These are phyloP conservation scores for Sipha maydis DNA, from an alignment of 2,888 invertebrate species.

Conservation along the genomic window DNA sequence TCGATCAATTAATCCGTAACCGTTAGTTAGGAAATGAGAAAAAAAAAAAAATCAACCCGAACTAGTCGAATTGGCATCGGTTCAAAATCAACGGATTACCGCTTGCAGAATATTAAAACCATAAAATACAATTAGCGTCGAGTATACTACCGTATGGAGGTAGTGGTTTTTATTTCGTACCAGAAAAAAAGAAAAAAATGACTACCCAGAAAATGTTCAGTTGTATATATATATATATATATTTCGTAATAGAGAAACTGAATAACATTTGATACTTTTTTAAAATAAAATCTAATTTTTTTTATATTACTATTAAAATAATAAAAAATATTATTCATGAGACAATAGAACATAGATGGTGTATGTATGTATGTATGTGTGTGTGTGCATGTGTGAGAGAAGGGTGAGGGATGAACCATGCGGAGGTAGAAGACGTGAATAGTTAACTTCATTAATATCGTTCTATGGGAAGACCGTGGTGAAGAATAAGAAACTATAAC, in stretches of 20 bases:
- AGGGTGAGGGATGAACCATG: too few relatives aligned
- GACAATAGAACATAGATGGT: too few relatives aligned
- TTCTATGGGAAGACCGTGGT: too few relatives aligned
- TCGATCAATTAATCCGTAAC: constrained; percentile 24
- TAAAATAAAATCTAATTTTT: neutral
- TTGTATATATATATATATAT: neutral
- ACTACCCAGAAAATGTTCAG: neutral
- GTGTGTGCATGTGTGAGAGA: too few relatives aligned
- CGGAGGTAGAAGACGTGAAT: too few relatives aligned
- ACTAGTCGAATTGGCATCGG: neutral
- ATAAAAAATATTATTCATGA: too few relatives aligned
- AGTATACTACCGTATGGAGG: neutral
- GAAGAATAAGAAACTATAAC: too few relatives aligned
- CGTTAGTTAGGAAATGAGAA: neutral
- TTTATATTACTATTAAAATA: too few relatives aligned
- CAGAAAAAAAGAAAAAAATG: neutral
- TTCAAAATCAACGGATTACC: neutral
- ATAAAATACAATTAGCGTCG: neutral
- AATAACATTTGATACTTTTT: neutral
- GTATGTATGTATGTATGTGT: too few relatives aligned
- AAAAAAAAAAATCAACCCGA: neutral
- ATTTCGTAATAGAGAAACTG: neutral
- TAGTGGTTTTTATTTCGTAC: too few relatives aligned
- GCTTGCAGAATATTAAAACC: neutral
- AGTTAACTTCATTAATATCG: too few relatives aligned